Conservation (phyloP, 1,140 invertebrate genomes). For the Sitodiplosis mosellana region DNA sequence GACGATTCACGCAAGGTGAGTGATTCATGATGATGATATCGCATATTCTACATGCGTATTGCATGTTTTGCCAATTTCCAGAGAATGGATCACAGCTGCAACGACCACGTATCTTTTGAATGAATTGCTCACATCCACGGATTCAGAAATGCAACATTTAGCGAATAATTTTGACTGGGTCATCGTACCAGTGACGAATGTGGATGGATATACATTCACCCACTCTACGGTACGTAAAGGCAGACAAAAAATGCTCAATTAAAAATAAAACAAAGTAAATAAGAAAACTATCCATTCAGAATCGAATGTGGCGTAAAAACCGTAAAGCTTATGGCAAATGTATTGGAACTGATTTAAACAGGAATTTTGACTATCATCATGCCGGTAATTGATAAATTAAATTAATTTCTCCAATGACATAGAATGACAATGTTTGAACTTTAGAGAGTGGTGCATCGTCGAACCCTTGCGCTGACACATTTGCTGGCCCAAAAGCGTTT, state of each 20-base stretch:
- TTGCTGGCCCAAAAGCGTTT: constrained; percentile 44
- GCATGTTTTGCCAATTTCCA: too few relatives aligned
- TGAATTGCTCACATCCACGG: constrained; percentile 26
- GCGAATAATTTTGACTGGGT: constrained; percentile 47
- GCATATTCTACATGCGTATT: too few relatives aligned
- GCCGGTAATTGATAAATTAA: constrained; percentile 14
- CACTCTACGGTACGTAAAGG: constrained; percentile 11
- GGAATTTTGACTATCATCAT: constrained; percentile 57
- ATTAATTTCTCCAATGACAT: too few relatives aligned
- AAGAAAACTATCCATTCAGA: constrained; percentile 21
- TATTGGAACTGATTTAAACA: constrained; percentile 48
- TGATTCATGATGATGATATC: too few relatives aligned
- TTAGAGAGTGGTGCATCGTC: constrained; percentile 36
- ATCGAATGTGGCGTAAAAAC: constrained; percentile 60
- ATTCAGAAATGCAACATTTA: constrained; percentile 25
- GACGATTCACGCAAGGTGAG: constrained; percentile 31
- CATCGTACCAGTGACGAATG: constrained; percentile 47
- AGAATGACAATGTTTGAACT: too few relatives aligned
- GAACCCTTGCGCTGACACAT: constrained; percentile 48
- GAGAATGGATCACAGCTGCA: constrained; percentile 39
- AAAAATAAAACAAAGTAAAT: not conserved
- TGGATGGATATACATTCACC: constrained; percentile 63
- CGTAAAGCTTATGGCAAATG: constrained; percentile 34
- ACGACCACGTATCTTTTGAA: constrained; percentile 31
- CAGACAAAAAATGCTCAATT: too few relatives aligned